Percentiles rank a stretch among this genome's conserved stretches.
Evolutionary conservation across 2,888 invertebrate species (phyloP).

Genomic region (Cryptosula pallasiana): DNA sequence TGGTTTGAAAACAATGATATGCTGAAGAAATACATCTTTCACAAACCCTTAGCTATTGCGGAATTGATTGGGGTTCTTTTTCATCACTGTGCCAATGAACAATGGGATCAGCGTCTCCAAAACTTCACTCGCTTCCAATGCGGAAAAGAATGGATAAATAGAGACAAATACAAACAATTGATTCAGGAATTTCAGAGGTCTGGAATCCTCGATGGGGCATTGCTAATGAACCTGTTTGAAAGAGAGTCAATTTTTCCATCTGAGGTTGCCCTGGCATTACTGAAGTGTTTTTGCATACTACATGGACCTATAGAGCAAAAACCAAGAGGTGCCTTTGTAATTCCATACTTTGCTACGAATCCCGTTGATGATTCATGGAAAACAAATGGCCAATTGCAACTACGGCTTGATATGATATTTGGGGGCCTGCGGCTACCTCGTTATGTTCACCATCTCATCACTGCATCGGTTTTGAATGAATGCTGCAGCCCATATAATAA

Average conservation of each 20-base stretch:
- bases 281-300: background rate
- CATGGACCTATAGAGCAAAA: background rate
- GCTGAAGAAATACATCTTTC: background rate
- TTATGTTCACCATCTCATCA: background rate
- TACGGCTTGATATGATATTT: background rate
- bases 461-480: background rate
- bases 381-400: background rate
- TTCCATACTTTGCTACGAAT: background rate
- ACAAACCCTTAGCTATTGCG: background rate
- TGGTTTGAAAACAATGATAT: background rate
- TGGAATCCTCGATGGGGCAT: conserved; percentile 1
- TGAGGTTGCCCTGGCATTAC: background rate
- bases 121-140: background rate
- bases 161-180: background rate
- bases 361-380: background rate
- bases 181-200: background rate
- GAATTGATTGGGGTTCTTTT: conserved; percentile 3
- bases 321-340: background rate
- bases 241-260: background rate
- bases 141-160: background rate
- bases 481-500: background rate
- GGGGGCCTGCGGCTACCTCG: background rate
- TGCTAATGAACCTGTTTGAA: background rate
- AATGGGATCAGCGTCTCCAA: background rate
- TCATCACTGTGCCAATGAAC: background rate